Evolutionary conservation across 23 tunicate species (phyloP).

Genomic region (Halocynthia roretzi): DNA sequence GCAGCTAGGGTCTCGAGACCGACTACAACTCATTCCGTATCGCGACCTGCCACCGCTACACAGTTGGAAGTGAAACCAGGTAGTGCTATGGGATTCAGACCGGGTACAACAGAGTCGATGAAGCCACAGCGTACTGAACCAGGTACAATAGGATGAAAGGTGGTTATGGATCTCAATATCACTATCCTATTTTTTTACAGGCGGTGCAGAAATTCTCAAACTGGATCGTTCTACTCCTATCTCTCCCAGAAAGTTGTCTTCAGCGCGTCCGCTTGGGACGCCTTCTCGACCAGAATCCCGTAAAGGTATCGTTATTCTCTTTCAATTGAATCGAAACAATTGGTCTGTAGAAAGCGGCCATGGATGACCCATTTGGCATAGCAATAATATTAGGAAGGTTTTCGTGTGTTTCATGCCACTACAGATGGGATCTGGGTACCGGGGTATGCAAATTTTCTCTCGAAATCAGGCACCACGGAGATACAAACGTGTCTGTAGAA

Average conservation of each 20-base stretch:
- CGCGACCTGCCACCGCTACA: constrained; percentile 12
- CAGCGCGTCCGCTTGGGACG: constrained; percentile 22
- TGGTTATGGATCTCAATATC: neutral
- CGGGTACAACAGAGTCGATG: constrained; percentile 1
- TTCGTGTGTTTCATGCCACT: too few species aligned
- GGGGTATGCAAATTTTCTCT: too few species aligned
- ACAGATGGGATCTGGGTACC: too few species aligned
- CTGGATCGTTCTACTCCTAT: constrained; percentile 1
- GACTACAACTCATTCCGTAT: neutral
- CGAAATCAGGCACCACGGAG: too few species aligned
- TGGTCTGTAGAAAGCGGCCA: neutral
- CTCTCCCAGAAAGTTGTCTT: constrained; percentile 9
- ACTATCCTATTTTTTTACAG: neutral
- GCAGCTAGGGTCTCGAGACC: constrained; percentile 16
- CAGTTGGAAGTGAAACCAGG: too few species aligned
- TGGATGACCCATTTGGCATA: too few species aligned
- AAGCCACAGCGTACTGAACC: neutral
- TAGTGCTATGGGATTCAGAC: neutral
- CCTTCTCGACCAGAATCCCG: constrained; percentile 24
- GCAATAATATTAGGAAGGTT: too few species aligned
- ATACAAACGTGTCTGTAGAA: too few species aligned
- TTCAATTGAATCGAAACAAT: neutral
- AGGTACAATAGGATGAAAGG: neutral
- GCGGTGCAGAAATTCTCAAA: neutral
- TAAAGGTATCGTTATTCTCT: neutral